Conservation (phyloP, 2,888 invertebrate species). For the Megaustenia siamemsis region DNA sequence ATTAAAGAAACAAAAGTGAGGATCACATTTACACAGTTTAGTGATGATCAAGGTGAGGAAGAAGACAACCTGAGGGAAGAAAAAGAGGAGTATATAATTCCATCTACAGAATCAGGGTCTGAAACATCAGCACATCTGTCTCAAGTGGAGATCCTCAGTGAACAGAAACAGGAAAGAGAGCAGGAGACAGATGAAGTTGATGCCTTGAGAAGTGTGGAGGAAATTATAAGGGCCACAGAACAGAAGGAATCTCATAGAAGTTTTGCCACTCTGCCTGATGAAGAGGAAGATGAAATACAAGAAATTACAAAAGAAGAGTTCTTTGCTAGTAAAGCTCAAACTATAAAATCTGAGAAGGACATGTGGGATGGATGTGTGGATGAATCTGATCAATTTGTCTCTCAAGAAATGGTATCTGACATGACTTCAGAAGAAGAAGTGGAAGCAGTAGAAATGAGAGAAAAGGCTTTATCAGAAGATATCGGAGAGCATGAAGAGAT, state of each 20-base stretch:
- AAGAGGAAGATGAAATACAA: slow-evolving; percentile 48
- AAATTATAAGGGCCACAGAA: not conserved
- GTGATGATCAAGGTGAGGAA: slow-evolving; percentile 30
- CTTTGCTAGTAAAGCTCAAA: not conserved
- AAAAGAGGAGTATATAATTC: not conserved
- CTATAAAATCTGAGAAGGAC: slow-evolving; percentile 4
- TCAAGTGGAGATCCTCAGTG: not conserved
- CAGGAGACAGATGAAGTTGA: slow-evolving; percentile 25
- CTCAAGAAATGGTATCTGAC: not conserved
- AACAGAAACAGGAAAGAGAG: not conserved
- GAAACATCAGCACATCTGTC: not conserved
- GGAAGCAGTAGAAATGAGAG: not conserved
- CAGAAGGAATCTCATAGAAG: not conserved
- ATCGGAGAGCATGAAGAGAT: not conserved
- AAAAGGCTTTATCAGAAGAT: not conserved
- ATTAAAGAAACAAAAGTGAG: not conserved
- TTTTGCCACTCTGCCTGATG: slow-evolving; percentile 48
- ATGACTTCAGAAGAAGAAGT: slow-evolving; percentile 21
- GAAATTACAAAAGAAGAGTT: slow-evolving; percentile 26
- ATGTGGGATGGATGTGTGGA: slow-evolving; percentile 19
- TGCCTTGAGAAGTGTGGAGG: slow-evolving; percentile 2
- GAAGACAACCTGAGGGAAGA: slow-evolving; percentile 19
- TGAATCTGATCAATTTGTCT: not conserved
- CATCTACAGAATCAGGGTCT: not conserved
- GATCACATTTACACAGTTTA: slow-evolving; percentile 23